Percentiles rank a stretch among this genome's conserved stretches.
Conservation (phyloP, 2,888 invertebrate genomes). For the Euplagia quadripunctaria region DNA sequence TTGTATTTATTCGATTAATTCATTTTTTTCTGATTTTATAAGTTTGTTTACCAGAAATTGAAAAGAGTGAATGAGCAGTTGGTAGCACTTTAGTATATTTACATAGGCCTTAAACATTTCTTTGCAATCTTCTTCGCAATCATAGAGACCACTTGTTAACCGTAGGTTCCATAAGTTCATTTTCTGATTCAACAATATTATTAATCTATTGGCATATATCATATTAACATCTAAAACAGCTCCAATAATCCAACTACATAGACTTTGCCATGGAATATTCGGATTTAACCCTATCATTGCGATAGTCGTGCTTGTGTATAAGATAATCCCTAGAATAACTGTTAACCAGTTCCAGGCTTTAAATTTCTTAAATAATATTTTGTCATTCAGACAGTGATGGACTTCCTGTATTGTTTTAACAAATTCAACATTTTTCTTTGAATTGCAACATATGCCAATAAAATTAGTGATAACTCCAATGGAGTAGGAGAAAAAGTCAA, state of each 20-base stretch:
- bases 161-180: too few relatives aligned
- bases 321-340: background rate
- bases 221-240: constrained; percentile 22
- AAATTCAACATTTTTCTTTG: too few relatives aligned
- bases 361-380: too few relatives aligned
- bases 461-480: background rate
- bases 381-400: constrained; percentile 18
- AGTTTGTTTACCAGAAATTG: constrained; percentile 19
- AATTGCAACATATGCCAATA: too few relatives aligned
- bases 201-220: constrained; percentile 15
- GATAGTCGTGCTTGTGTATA: background rate
- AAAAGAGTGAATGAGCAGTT: too few relatives aligned
- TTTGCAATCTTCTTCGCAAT: too few relatives aligned
- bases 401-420: constrained; percentile 19
- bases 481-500: constrained; percentile 10
- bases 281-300: background rate
- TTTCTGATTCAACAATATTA: too few relatives aligned
- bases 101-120: too few relatives aligned
- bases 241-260: background rate
- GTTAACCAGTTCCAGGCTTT: constrained; percentile 20
- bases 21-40: too few relatives aligned
- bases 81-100: background rate
- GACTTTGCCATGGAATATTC: background rate
- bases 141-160: too few relatives aligned
- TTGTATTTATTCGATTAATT: too few relatives aligned